These are phyloP conservation scores for Gnathochromis pfefferi DNA, from an alignment of 2,113 vertebrate species.

Conservation along the genomic window DNA sequence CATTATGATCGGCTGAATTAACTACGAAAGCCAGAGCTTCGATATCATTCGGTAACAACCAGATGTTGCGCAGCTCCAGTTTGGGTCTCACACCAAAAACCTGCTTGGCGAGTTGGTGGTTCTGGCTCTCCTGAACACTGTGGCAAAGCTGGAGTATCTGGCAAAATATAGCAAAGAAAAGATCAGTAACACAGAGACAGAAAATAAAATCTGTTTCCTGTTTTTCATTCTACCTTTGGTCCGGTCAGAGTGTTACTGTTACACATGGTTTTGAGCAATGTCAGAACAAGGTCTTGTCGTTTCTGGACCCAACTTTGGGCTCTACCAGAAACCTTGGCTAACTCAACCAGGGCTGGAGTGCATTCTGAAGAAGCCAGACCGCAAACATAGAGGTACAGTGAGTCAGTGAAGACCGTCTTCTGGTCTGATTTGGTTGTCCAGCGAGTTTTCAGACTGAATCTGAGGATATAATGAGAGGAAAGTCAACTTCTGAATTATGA, in stretches of 20 bases:
- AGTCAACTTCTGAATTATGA: not conserved
- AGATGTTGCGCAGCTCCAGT: slow-evolving; percentile 81
- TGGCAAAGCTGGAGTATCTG: slow-evolving; percentile 79
- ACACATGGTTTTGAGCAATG: slow-evolving; percentile 66
- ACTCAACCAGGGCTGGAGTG: slow-evolving; percentile 57
- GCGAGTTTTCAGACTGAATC: slow-evolving; percentile 78
- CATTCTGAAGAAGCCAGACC: slow-evolving; percentile 77
- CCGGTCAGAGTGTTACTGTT: slow-evolving; percentile 73
- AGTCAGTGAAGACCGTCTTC: slow-evolving; percentile 71
- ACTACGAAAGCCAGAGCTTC: slow-evolving; percentile 75
- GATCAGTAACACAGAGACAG: not conserved
- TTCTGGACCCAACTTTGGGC: slow-evolving; percentile 53
- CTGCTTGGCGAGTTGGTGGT: slow-evolving; percentile 57
- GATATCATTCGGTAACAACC: slow-evolving; percentile 73
- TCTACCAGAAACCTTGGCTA: slow-evolving; percentile 37
- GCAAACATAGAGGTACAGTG: slow-evolving; percentile 78
- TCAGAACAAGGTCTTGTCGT: slow-evolving; percentile 69
- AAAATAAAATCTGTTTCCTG: not conserved
- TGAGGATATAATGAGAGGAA: not conserved
- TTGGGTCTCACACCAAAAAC: slow-evolving; percentile 60
- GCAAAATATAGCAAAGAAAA: not conserved
- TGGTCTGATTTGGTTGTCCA: slow-evolving; percentile 78
- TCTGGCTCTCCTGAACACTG: slow-evolving; percentile 79
- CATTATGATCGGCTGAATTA: slow-evolving; percentile 41
- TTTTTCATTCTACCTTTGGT: slow-evolving; percentile 67